Conservation (phyloP, 2,113 vertebrate species). For the Gracilinanus agilis region DNA sequence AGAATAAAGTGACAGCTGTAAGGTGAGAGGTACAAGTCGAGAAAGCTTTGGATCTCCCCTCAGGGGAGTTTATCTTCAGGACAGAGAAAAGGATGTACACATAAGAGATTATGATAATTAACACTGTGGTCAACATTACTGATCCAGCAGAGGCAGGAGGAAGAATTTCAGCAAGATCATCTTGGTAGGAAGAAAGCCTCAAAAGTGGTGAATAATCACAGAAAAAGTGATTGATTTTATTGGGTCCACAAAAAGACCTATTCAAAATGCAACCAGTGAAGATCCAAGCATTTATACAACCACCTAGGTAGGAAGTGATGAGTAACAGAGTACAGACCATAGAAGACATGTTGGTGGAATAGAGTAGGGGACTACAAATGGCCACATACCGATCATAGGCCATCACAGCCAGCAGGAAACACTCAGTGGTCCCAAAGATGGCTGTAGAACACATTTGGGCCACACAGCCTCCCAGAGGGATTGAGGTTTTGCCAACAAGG, state of each 20-base stretch:
- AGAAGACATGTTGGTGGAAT: constrained; percentile 45
- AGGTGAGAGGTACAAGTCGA: constrained; percentile 57
- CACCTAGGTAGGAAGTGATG: not conserved
- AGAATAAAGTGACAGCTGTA: constrained; percentile 51
- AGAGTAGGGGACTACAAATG: constrained; percentile 50
- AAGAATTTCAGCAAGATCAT: not conserved
- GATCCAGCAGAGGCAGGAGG: constrained; percentile 21
- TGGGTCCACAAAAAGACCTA: constrained; percentile 67
- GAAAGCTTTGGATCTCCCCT: constrained; percentile 28
- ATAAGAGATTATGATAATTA: constrained; percentile 45
- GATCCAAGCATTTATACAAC: not conserved
- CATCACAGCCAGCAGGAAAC: constrained; percentile 61
- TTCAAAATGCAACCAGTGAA: not conserved
- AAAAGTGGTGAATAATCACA: constrained; percentile 72
- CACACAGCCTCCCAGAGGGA: constrained; percentile 41
- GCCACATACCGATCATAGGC: constrained; percentile 61
- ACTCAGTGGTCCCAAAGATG: constrained; percentile 33
- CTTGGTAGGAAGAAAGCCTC: constrained; percentile 52
- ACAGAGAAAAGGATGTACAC: constrained; percentile 52
- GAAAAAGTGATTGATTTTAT: constrained; percentile 66
- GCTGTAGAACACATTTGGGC: not conserved
- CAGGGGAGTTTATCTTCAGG: constrained; percentile 10
- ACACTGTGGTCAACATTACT: constrained; percentile 35
- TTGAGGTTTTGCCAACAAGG: not conserved
- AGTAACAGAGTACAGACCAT: constrained; percentile 48